Evolutionary conservation across 2,113 vertebrate genomes (phyloP), one percentile per base, ranked within the genome.

Genomic region (Anarrhichthys ocellatus): DNA sequence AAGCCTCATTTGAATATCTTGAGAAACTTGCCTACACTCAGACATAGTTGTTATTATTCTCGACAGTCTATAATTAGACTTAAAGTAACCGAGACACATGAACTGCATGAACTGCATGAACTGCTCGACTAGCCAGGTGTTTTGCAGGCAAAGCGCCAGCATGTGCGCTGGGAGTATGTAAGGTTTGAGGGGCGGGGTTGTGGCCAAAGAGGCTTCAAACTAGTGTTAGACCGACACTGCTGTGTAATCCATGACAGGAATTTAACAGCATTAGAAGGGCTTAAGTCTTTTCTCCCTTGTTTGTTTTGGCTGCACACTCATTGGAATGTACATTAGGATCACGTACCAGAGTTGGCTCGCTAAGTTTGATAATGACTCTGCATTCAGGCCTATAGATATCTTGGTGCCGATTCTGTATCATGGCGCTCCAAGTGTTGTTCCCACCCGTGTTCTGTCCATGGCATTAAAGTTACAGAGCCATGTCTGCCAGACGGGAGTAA

Each of bases 221-320:
- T 65, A 63, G n/a, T 20, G 42, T 72, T 40, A 66, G 44, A 68
- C 40, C 69, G 64, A 83, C 61, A 78, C 63, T 9, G 68, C 62
- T 56, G 59, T 48, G 64, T 56, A 81, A 82, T 82, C 75, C 81
- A 68, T 6, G 56, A 59, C 82, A 90, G 20, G 81, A 88, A 86
- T 81, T 65, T 82, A 73, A 83, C 74, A 9, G 73, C 68, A 78
- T 87, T 79, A 78, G 62, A 42, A 42, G 29, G 71, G 62, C 64
- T 82, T 71, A 82, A 69, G 74, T 59, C 42, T 72, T 64, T 13
- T 72, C 61, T 52, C 24, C 20, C 44, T 62, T 75, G 75, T 89
- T 88, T 88, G 80, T 88, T 90, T 90, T 90, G 77, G 78, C 67
- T 85, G 76, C 82, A 84, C 48, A 32, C 27, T 64, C 34, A 42